Evolutionary conservation across 1,140 invertebrate species (phyloP), one percentile per base, ranked within the genome.

Genomic region (Cyphomyrmex costatus): DNA sequence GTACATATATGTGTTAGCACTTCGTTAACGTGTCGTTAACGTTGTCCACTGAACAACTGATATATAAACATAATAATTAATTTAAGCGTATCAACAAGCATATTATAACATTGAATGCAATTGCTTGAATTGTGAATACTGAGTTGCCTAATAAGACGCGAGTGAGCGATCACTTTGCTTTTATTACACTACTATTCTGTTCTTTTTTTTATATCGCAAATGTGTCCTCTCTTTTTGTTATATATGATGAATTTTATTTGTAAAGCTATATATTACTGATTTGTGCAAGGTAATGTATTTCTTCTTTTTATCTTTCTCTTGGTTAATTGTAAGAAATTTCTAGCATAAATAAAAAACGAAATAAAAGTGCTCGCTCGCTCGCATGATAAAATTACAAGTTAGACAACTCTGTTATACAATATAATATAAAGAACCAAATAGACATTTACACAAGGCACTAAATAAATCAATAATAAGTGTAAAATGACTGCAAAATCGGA

Each of bases 401-500:
- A 36, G 46, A 68, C 63, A 56, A 24, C 63, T 80, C 63, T 80
- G n/a, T 83, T 68, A 86, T 83, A 88, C 68, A 30, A 73, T 79
- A 86, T 70, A 66, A 84, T 51, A 87, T 87, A 88, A 90, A 88
- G 86, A 90, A 91, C 78, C 89, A 88, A 91, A 89, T 89, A 86
- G 82, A 91, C 74, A 78, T 84, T 89, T 90, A 36, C 89, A 92
- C 89, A 92, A 88, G 90, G 90, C 86, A 89, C 87, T 88, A 90
- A 90, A 27, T 85, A 88, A 88, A 83, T 88, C 85, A 73, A 88
- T 90, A 88, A 88, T 89, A 88, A 89, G 74, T 90, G 87, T 87
- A 87, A 87, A 82, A 71, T 84, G 82, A 84, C 78, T 86, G 80
- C 51, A 36, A 86, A 42, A 87, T 90, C 71, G 58, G 58, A 86